phyloP scores from a whole-genome alignment of 2,113 vertebrate genomes.

The Aegotheles bennettii region DNA sequence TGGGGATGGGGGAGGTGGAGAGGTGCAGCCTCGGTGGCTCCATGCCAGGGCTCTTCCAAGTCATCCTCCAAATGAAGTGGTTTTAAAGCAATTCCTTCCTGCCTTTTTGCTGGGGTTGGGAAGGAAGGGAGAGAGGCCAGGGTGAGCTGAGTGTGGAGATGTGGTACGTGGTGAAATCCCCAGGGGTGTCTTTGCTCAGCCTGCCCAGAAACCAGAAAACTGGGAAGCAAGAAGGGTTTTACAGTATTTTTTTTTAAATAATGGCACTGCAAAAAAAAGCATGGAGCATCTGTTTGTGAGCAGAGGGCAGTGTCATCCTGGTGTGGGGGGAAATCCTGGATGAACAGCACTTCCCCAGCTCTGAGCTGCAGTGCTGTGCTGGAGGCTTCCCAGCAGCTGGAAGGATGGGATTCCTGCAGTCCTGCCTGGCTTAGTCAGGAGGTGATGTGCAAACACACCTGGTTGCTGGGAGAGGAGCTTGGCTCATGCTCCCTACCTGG shows the following conservation, averaged over 20 bases:
- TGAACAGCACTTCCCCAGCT: not conserved
- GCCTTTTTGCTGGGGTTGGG: not conserved
- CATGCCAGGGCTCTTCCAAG: not conserved
- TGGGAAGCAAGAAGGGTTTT: not conserved
- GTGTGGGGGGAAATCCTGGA: not conserved
- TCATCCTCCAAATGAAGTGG: not conserved
- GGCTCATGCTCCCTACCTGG: rapidly evolving
- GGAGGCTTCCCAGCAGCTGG: not conserved
- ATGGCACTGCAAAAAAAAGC: not conserved
- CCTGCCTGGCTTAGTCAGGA: not conserved
- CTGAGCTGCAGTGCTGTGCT: no score
- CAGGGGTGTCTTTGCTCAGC: not conserved
- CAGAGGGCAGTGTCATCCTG: rapidly evolving
- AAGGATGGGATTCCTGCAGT: not conserved
- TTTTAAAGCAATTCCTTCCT: not conserved
- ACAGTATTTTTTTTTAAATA: rapidly evolving
- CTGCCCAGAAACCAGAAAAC: not conserved
- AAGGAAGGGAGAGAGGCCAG: not conserved
- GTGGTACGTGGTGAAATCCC: rapidly evolving
- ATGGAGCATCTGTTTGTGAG: no score
- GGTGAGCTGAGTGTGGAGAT: not conserved
- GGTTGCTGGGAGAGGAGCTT: not conserved
- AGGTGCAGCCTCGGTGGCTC: rapidly evolving
- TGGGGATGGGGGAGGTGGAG: rapidly evolving
- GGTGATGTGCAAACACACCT: rapidly evolving